Base-by-base conservation (phyloP, 2,113 vertebrate genomes). In the Zapus hudsonius region DNA sequence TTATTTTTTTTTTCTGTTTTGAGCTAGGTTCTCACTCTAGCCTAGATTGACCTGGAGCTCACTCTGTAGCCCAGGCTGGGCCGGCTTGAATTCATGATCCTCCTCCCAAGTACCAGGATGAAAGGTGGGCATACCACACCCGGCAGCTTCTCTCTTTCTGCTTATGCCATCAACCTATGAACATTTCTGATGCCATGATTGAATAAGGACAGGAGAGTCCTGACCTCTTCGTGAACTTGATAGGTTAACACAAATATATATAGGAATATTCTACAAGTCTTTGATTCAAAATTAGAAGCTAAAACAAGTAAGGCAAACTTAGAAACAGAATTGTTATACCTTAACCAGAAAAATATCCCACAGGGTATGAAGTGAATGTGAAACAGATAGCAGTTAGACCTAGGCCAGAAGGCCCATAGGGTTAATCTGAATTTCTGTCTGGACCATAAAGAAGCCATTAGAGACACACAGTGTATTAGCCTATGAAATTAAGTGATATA, bases 271-370 rank as follows among this genome's bases (percentile, higher is more conserved):
- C n/a, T n/a, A n/a, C n/a, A 87, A 84, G 69, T 3, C 42, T 74
- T 11, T 63, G 64, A 64, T 70, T 88, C 31, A 70, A 89, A 90
- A 89, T 20, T 72, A 36, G 75, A 8, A 84, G 7, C 29, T 57
- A 57, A 17, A 22, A 83, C 23, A 29, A 94, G 31, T 78, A 25
- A 91, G 40, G 5, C 7, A 93, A 33, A 89, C 87, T 27, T 93
- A 59, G 25, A 84, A 75, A 93, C 6, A 84, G 59, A 91, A 89
- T 59, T 74, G 64, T 36, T 59, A 31, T n/a, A 6, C 52, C 22
- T 52, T 89, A 38, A n/a, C 76, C 13, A 89, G 57, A 84, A 87
- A 93, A 84, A 42, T 76, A 89, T 40, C 17, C 47, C 31, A 70
- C 6, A 31, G 3, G 16, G 64, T 33, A 15, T 11, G 10, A 69